phyloP scores from a whole-genome alignment of 2,113 vertebrate species.

The Myodes glareolus region DNA sequence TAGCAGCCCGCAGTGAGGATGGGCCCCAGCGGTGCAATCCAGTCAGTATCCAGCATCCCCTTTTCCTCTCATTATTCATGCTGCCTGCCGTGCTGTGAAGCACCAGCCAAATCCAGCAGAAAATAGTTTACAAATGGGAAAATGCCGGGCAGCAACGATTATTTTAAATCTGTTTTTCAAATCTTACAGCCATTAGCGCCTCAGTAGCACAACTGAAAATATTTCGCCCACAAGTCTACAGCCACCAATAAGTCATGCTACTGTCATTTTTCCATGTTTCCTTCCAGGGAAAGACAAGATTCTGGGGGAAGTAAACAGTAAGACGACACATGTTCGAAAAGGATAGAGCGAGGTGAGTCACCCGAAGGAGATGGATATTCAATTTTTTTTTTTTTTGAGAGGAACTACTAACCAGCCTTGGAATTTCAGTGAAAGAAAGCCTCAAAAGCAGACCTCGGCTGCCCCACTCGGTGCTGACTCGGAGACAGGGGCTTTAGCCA shows the following conservation, averaged over 20 bases:
- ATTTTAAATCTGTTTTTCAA: conserved; percentile 68
- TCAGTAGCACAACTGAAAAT: conserved; percentile 47
- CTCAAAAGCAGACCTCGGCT: neutral
- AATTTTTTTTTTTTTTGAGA: neutral
- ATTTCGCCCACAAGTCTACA: conserved; percentile 56
- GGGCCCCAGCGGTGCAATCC: neutral
- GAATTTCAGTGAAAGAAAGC: neutral
- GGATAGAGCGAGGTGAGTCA: neutral
- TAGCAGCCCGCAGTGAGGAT: neutral
- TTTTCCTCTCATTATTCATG: conserved; percentile 24
- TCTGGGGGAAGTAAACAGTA: neutral
- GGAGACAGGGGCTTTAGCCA: neutral
- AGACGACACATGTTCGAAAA: neutral
- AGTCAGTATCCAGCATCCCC: neutral
- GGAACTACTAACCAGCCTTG: neutral
- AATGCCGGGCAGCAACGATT: conserved; percentile 47
- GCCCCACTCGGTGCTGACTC: neutral
- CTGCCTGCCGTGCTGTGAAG: neutral
- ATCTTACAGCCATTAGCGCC: conserved; percentile 40
- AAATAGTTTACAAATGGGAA: conserved; percentile 68
- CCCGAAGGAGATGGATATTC: neutral
- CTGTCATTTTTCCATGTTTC: neutral
- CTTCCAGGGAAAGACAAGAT: conserved; percentile 33
- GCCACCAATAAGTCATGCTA: conserved; percentile 39
- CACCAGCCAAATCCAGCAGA: neutral